phyloP scores from a whole-genome alignment of 2,888 invertebrate genomes.

The Alloscopus bannaensis region DNA sequence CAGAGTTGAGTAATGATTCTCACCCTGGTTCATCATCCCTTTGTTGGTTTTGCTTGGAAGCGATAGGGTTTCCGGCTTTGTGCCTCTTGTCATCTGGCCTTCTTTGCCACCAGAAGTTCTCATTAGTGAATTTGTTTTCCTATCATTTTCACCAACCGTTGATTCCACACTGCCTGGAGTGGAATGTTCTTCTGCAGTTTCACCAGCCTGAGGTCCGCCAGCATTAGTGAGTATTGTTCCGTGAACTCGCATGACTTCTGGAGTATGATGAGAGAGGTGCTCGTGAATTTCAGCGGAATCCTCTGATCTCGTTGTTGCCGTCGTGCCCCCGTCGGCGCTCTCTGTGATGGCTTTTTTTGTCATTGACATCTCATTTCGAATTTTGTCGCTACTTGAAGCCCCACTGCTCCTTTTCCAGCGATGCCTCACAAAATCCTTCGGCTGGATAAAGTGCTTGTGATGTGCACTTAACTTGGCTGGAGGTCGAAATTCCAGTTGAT shows the following conservation, averaged over 20 bases:
- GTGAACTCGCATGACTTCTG: too few relatives aligned
- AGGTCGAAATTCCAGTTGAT: too few relatives aligned
- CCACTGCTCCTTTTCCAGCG: conserved; percentile 50
- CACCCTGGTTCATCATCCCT: background rate
- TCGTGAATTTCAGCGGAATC: too few relatives aligned
- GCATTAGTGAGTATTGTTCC: too few relatives aligned
- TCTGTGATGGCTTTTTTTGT: background rate
- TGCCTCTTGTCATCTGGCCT: background rate
- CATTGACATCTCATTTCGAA: background rate
- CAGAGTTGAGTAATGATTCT: conserved; percentile 11
- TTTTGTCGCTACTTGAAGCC: too few relatives aligned
- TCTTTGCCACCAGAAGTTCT: too few relatives aligned
- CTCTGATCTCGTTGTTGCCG: too few relatives aligned
- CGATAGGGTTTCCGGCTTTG: background rate
- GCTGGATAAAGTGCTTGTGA: conserved; percentile 33
- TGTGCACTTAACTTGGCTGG: background rate
- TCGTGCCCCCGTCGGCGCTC: background rate
- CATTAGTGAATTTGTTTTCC: conserved; percentile 8
- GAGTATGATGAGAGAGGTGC: too few relatives aligned
- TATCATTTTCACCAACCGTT: conserved; percentile 21
- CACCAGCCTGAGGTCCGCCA: too few relatives aligned
- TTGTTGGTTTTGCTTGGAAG: background rate
- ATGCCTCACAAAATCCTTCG: conserved; percentile 31
- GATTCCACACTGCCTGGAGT: too few relatives aligned
- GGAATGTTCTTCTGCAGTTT: too few relatives aligned